These are phyloP conservation scores for Amitus sp. DNA, from an alignment of 2,888 invertebrate species.

Conservation along the genomic window DNA sequence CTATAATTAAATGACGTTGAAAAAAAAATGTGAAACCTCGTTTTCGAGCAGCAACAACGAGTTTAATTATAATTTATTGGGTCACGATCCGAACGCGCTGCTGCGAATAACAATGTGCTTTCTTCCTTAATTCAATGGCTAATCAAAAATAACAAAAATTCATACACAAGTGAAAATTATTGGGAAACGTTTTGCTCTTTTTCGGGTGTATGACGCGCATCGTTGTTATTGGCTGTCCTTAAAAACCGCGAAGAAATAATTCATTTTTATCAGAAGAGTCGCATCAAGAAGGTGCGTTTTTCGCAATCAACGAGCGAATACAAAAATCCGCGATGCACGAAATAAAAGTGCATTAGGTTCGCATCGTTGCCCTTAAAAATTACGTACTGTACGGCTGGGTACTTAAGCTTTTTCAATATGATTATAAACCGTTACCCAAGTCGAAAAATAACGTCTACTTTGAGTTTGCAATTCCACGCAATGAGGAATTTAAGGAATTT, in stretches of 20 bases:
- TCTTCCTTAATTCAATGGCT: too few species aligned
- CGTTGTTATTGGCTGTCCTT: too few species aligned
- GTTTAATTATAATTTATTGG: background rate
- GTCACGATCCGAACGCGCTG: background rate
- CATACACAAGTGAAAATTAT: too few species aligned
- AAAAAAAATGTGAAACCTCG: background rate
- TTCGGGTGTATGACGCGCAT: too few species aligned
- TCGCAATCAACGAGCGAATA: background rate
- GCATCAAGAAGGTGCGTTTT: background rate
- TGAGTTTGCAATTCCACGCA: too few species aligned
- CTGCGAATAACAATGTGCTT: too few species aligned
- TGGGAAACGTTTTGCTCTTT: too few species aligned
- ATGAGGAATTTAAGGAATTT: too few species aligned
- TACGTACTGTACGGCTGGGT: conserved; percentile 35
- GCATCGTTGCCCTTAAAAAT: conserved; percentile 36
- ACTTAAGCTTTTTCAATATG: background rate
- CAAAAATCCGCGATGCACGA: background rate
- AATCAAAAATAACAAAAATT: too few species aligned
- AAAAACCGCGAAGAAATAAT: too few species aligned
- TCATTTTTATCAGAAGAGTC: too few species aligned
- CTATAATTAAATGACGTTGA: background rate
- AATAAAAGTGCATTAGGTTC: conserved; percentile 29
- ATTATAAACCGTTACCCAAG: conserved; percentile 24
- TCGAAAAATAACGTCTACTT: conserved; percentile 16
- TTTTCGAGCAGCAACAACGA: background rate